A percentile compares a stretch with the other conserved stretches of the same genome.
Conservation (phyloP, 2,113 vertebrate species). For the Lepus americanus region DNA sequence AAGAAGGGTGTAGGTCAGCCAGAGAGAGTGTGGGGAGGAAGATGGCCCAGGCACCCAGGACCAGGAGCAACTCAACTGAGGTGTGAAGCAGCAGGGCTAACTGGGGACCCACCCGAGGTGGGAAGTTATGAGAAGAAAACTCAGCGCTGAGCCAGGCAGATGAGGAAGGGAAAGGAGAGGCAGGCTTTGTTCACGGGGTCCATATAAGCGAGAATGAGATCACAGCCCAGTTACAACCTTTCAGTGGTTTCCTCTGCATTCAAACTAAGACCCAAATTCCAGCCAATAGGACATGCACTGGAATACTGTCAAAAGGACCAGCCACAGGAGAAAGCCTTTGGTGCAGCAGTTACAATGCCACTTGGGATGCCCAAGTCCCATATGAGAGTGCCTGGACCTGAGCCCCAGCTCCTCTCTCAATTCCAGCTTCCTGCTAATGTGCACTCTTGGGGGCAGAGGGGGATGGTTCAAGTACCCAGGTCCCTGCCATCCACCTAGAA, state of each 20-base stretch:
- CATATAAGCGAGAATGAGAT: slow-evolving; percentile 50
- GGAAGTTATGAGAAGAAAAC: slow-evolving; percentile 36
- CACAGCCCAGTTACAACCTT: neutral
- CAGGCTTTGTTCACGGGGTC: neutral
- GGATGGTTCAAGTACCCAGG: no score
- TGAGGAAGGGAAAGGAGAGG: neutral
- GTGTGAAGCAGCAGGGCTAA: no score
- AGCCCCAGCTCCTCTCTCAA: no score
- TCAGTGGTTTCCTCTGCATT: neutral
- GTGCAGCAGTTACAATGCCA: no score
- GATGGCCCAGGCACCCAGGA: neutral
- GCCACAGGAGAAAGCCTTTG: no score
- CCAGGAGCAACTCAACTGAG: neutral
- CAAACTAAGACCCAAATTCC: slow-evolving; percentile 33
- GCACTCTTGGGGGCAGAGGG: no score
- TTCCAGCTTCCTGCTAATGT: no score
- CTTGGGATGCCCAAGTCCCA: no score
- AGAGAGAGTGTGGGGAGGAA: neutral
- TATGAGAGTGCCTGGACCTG: no score
- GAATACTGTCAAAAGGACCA: neutral
- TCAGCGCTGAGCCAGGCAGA: neutral
- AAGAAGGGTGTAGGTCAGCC: neutral
- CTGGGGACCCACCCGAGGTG: neutral
- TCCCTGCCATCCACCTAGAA: no score
- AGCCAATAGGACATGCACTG: neutral